Base-by-base conservation (phyloP, 2,113 vertebrate species). In the Puffinus mauretanicus region DNA sequence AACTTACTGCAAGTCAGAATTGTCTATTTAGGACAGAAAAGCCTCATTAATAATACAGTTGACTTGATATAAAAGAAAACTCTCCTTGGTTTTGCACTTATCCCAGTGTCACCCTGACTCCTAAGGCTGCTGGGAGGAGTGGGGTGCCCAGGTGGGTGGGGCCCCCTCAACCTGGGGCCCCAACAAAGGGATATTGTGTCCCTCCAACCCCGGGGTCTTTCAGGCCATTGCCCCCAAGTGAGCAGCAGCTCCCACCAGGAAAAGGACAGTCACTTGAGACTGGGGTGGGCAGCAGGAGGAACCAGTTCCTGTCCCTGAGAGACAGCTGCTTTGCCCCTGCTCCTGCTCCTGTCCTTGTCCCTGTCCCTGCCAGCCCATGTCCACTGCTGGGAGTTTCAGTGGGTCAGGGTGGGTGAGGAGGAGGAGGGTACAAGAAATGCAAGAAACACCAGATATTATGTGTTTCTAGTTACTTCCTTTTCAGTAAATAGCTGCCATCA, bases 131-230 rank as follows among this genome's bases (percentile, higher is more conserved):
- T 7, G 5, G 16, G 4, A 40, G 11, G 10, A 42, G 3, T 2
- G 2, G 14, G 7, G 3, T 47, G 29, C 3, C n/a, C 16, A 12
- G 2, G 5, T 36, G 9, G 2, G 6, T 70, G 4, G 3, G 4
- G 0, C 1, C 15, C 5, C 29, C 16, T 67, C 40, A 16, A 9
- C 21, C 16, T 44, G 13, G 4, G 4, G 4, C 13, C 17, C 10
- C 12, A 36, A 8, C 10, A 61, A 38, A 76, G 3, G 1, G 3
- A 3, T 67, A 3, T 42, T 55, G 1, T 73, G 20, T 73, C 11
- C 15, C 46, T 27, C 12, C 5, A 46, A 6, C 3, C 32, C 5
- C 32, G 10, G 2, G 1, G 0, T 82, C 61, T 81, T 57, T 66
- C 42, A 90, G 54, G 30, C 12, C 1, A 1, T 29, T 85, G 8